A percentile compares a stretch with the other conserved stretches of the same genome.
Evolutionary conservation across 2,797 vertebrate genomes (phyloP).

Genomic region (Chaetophractus vellerosus): DNA sequence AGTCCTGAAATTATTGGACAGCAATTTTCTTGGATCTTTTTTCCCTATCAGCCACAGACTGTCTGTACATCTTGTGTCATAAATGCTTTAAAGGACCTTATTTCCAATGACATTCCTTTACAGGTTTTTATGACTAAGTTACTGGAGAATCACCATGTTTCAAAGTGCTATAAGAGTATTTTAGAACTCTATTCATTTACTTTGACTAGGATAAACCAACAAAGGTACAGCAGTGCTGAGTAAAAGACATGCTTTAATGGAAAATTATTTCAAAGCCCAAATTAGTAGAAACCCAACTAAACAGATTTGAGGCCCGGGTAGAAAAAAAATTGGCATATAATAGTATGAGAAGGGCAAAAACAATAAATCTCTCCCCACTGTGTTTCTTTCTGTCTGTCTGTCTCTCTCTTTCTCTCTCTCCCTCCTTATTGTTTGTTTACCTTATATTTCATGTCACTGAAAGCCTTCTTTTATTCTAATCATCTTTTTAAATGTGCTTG

Average conservation of each 20-base stretch:
- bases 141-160: conserved; percentile 80
- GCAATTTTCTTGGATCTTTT: conserved; percentile 88
- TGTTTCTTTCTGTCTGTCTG: background rate
- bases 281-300: conserved; percentile 77
- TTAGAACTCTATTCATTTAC: conserved; percentile 82
- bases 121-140: conserved; percentile 82
- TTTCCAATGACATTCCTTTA: conserved; percentile 79
- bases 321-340: conserved; percentile 66
- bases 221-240: conserved; percentile 83
- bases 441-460: conserved; percentile 60
- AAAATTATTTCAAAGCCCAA: conserved; percentile 88
- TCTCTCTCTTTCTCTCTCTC: background rate
- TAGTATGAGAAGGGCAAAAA: conserved; percentile 81
- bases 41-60: conserved; percentile 85
- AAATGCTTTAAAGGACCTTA: conserved; percentile 81
- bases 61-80: conserved; percentile 83
- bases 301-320: conserved; percentile 38
- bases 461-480: conserved; percentile 63
- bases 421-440: conserved; percentile 54
- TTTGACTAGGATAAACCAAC: conserved; percentile 85
- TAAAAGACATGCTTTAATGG: conserved; percentile 86
- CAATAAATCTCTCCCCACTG: conserved; percentile 69
- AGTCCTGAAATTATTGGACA: conserved; percentile 89
- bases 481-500: background rate
- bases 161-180: conserved; percentile 81